A percentile compares a stretch with the other conserved stretches of the same genome.
Conservation (phyloP, 2,113 vertebrate genomes). For the Strigops habroptila region DNA sequence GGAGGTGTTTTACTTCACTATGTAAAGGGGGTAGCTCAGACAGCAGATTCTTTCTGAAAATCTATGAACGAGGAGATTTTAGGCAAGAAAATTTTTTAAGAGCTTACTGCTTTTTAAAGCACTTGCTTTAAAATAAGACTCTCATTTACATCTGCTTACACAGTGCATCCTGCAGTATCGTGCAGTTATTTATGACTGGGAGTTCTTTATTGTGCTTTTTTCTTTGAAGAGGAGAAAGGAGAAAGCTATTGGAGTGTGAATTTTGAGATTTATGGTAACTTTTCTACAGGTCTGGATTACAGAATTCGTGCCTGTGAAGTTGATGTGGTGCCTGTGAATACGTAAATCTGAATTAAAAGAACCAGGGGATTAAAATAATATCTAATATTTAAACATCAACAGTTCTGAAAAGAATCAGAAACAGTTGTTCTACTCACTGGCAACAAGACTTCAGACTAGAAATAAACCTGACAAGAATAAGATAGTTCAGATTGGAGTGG, state of each 20-base stretch:
- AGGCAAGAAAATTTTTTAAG: neutral
- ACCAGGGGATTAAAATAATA: neutral
- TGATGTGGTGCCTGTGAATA: neutral
- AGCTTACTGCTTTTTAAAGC: neutral
- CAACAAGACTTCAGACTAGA: neutral
- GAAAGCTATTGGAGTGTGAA: neutral
- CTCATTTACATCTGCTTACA: neutral
- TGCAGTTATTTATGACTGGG: neutral
- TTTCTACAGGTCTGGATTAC: neutral
- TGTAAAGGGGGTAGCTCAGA: neutral
- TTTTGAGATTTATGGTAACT: neutral
- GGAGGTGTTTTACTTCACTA: neutral
- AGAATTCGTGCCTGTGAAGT: neutral
- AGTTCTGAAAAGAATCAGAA: neutral
- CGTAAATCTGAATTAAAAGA: neutral
- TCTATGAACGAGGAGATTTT: neutral
- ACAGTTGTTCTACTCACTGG: neutral
- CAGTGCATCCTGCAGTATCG: neutral
- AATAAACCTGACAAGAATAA: neutral
- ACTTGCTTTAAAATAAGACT: neutral
- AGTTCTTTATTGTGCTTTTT: neutral
- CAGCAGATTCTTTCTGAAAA: neutral
- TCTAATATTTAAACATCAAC: neutral
- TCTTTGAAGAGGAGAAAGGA: neutral
- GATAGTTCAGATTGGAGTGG: neutral